These are phyloP conservation scores for Anagyrus pseudococci DNA, from an alignment of 2,888 invertebrate species.

Conservation along the genomic window DNA sequence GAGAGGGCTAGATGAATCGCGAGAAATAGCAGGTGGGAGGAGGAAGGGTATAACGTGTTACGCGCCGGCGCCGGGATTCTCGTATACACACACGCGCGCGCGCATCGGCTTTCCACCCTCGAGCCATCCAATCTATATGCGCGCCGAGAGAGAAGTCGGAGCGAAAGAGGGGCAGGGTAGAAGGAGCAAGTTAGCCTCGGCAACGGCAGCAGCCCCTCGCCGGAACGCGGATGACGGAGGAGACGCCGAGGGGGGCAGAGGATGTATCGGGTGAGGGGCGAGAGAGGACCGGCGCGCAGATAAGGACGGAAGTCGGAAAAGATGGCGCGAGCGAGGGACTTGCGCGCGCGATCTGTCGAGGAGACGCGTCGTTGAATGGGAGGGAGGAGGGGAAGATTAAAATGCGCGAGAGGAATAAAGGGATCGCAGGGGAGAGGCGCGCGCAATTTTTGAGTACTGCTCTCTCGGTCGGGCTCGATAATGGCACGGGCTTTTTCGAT, in stretches of 20 bases:
- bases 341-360: neutral
- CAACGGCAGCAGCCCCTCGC: no score
- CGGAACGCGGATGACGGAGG: neutral
- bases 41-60: no score
- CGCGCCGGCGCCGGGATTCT: no score
- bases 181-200: neutral
- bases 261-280: neutral
- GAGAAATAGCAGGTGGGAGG: neutral
- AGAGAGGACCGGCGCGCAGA: neutral
- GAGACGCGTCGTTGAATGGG: neutral
- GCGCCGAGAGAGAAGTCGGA: slow-evolving; percentile 4
- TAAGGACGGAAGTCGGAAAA: slow-evolving; percentile 7
- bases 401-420: no score
- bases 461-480: neutral
- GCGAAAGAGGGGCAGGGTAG: neutral
- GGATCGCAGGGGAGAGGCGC: neutral
- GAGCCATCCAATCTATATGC: slow-evolving; percentile 31
- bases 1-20: no score
- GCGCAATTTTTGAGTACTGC: slow-evolving; percentile 16
- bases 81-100: neutral
- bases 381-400: neutral
- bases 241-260: neutral
- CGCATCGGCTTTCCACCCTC: slow-evolving; percentile 34
- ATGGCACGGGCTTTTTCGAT: no score
- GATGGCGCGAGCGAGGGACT: slow-evolving; percentile 2